Percentiles rank a stretch among this genome's conserved stretches.
These are phyloP conservation scores for Ecdyonurus torrentis DNA, from an alignment of 2,888 invertebrate genomes.

Conservation along the genomic window DNA sequence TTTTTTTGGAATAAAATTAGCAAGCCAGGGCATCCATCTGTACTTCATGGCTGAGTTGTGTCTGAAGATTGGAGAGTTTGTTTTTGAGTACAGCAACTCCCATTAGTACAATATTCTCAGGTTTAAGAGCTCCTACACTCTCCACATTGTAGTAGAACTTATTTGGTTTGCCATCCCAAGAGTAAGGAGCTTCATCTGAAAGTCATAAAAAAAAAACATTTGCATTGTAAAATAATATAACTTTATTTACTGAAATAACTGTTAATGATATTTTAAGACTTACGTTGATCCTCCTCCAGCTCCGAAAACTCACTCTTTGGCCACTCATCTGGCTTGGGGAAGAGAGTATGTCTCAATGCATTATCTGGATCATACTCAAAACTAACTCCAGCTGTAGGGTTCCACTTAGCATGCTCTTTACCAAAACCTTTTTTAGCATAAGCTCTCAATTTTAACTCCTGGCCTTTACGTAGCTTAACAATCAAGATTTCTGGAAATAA, in stretches of 20 bases:
- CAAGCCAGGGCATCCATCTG: slow-evolving; percentile 62
- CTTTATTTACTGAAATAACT: slow-evolving; percentile 7
- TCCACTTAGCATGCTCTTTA: slow-evolving; percentile 99
- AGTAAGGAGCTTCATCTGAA: slow-evolving; percentile 75
- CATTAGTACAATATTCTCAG: slow-evolving; percentile 93
- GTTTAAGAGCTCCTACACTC: slow-evolving; percentile 82
- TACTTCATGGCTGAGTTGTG: slow-evolving; percentile 72
- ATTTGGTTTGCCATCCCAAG: slow-evolving; percentile 88
- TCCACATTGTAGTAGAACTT: slow-evolving; percentile 97
- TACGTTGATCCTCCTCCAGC: slow-evolving; percentile 76
- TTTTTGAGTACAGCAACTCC: slow-evolving; percentile 86
- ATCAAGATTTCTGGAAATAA: slow-evolving; percentile 41
- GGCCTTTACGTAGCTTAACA: slow-evolving; percentile 60
- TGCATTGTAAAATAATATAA: slow-evolving; percentile 9
- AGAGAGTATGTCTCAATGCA: slow-evolving; percentile 85
- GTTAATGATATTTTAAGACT: slow-evolving; percentile 18
- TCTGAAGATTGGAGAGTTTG: slow-evolving; percentile 89
- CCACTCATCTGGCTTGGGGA: slow-evolving; percentile 96
- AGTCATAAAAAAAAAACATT: slow-evolving; percentile 7
- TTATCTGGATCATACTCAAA: slow-evolving; percentile 99
- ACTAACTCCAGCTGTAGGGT: slow-evolving; percentile 94
- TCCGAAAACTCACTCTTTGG: slow-evolving; percentile 96
- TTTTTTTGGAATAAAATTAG: slow-evolving; percentile 30
- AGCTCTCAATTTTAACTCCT: slow-evolving; percentile 84
- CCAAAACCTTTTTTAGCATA: slow-evolving; percentile 96